Base-by-base conservation (phyloP, 2,888 invertebrate species). In the Agriotes lineatus region DNA sequence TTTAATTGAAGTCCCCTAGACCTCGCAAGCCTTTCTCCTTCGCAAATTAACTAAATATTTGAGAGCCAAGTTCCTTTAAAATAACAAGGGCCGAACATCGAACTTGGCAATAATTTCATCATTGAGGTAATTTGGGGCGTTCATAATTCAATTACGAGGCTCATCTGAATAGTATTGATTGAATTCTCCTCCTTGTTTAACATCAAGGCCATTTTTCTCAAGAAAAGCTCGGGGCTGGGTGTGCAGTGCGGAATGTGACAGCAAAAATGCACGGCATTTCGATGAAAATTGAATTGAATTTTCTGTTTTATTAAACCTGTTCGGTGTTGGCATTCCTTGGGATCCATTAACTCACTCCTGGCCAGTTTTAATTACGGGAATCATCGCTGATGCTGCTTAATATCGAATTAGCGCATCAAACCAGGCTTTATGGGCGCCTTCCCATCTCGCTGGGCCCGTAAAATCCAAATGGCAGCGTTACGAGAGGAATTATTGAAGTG, bases 281-380 rank as follows among this genome's bases (percentile, higher is more conserved):
- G 68, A 71, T 60, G 62, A 67, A 73, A 68, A 65, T 72, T 70
- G 63, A 72, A 74, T 72, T 64, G 69, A 70, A 74, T 73, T 75
- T 73, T 71, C 71, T 68, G 65, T 70, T 70, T 70, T 72, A 70
- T 72, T 68, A 71, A 72, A 72, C 62, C 58, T 59, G 68, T 61
- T 68, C 67, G 54, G 56, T 45, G 56, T 63, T 56, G 42, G 44
- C 56, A 63, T 56, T 56, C 56, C 54, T 56, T 56, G 39, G 30
- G 25, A 22, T 56, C 44, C 33, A 12, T 63, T 44, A 44, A 57
- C 39, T 57, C 39, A 57, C 37, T 37, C 35, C 1, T 57, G 22
- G 16, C 20, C 22, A 39, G 22, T 57, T 57, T 57, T 57, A 57
- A 57, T 57, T 57, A 39, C 37, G 7, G n/a, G 39, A 39, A 57